Percentiles rank a stretch among this genome's conserved stretches.
phyloP scores from a whole-genome alignment of 2,113 vertebrate genomes.

The Solea solea region DNA sequence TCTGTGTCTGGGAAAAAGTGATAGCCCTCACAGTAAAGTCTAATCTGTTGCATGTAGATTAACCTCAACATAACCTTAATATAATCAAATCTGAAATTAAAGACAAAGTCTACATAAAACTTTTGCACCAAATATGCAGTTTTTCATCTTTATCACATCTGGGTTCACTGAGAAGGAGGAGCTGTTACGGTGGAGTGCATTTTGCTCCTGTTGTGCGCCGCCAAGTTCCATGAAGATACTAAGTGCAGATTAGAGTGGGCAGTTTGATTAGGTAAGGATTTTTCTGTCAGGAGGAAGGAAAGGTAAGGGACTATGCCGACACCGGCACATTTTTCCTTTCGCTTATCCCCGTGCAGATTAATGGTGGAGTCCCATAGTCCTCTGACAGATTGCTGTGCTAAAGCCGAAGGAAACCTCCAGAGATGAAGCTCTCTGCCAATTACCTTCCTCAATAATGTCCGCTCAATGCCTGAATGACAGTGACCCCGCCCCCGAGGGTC shows the following conservation, averaged over 20 bases:
- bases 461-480: constrained; percentile 74
- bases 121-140: too few relatives aligned
- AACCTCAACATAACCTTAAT: too few relatives aligned
- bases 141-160: too few relatives aligned
- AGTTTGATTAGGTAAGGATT: constrained; percentile 80
- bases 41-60: too few relatives aligned
- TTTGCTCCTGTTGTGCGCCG: constrained; percentile 30
- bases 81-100: too few relatives aligned
- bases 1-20: too few relatives aligned
- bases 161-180: too few relatives aligned
- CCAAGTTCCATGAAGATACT: constrained; percentile 34
- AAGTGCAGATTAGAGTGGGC: constrained; percentile 64
- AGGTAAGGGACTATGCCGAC: constrained; percentile 63
- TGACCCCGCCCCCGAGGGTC: constrained; percentile 53
- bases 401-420: constrained; percentile 72
- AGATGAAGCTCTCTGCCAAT: constrained; percentile 78
- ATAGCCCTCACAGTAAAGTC: too few relatives aligned
- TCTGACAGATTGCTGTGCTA: constrained; percentile 65
- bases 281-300: constrained; percentile 70
- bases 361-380: constrained; percentile 67
- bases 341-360: constrained; percentile 75
- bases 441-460: constrained; percentile 79
- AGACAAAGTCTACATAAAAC: too few relatives aligned
- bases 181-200: not conserved
- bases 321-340: constrained; percentile 63